Conservation (phyloP, 2,797 vertebrate species). For the Ambastaia sidthimunki region DNA sequence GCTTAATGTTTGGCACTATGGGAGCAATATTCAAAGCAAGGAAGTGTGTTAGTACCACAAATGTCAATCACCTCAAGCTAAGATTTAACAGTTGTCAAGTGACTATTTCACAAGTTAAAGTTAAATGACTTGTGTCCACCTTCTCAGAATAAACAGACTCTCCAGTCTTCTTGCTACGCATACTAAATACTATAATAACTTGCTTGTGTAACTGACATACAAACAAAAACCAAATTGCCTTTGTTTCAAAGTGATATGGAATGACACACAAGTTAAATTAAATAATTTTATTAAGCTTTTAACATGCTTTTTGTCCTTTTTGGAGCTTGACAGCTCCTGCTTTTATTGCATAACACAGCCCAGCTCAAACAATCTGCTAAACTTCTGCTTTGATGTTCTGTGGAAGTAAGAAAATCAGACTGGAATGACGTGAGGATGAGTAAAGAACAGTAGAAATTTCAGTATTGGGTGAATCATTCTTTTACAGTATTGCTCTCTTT, state of each 20-base stretch:
- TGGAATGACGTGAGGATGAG: background rate
- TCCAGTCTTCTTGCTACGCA: background rate
- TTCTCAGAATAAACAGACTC: background rate
- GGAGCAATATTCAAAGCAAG: conserved; percentile 26
- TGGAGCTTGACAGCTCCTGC: background rate
- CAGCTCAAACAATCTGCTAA: background rate
- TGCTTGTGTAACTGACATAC: conserved; percentile 24
- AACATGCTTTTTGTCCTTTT: background rate
- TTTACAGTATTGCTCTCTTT: conserved; percentile 32
- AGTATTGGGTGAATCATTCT: background rate
- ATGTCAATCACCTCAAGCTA: conserved; percentile 26
- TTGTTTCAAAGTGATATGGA: background rate
- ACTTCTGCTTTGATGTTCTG: background rate
- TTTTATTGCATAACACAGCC: background rate
- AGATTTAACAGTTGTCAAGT: conserved; percentile 14
- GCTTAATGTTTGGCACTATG: conserved; percentile 27
- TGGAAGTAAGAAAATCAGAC: background rate
- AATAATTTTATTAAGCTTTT: background rate
- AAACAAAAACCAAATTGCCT: background rate
- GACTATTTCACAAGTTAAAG: background rate
- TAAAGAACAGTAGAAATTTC: background rate
- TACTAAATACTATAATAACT: background rate
- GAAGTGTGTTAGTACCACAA: conserved; percentile 11
- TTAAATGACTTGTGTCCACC: background rate
- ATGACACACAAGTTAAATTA: background rate